These are phyloP conservation scores for Mellilla xanthometata DNA, from an alignment of 2,888 invertebrate genomes.

Conservation along the genomic window DNA sequence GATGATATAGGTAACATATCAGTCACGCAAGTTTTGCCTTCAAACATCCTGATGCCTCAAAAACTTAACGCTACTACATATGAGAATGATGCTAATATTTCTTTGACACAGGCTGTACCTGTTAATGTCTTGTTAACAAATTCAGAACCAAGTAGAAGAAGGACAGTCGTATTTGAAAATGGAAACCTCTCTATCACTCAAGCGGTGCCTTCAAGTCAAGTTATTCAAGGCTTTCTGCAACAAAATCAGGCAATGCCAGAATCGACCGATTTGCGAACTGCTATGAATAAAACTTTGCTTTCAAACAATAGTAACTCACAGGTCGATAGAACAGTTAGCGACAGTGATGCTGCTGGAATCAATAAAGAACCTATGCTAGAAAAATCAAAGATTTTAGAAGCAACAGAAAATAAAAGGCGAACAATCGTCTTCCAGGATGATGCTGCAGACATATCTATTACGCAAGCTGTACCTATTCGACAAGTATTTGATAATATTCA, in stretches of 20 bases:
- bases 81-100: slow-evolving; percentile 33
- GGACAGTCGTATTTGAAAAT: slow-evolving; percentile 23
- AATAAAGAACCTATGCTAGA: no score
- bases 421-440: slow-evolving; percentile 16
- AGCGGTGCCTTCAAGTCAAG: slow-evolving; percentile 23
- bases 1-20: slow-evolving; percentile 39
- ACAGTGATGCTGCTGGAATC: background rate
- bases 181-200: slow-evolving; percentile 24
- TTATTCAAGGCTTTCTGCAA: slow-evolving; percentile 1
- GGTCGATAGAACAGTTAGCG: background rate
- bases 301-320: slow-evolving; percentile 2
- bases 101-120: slow-evolving; percentile 30
- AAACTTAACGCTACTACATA: slow-evolving; percentile 30
- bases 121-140: slow-evolving; percentile 15
- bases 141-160: slow-evolving; percentile 13
- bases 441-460: slow-evolving; percentile 15
- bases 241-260: background rate
- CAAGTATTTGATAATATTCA: background rate
- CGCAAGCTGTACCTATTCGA: slow-evolving; percentile 3
- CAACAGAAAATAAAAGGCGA: background rate
- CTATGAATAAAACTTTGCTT: background rate
- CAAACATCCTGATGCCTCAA: slow-evolving; percentile 26
- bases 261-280: background rate
- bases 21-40: slow-evolving; percentile 34
- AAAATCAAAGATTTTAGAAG: background rate